A percentile compares a stretch with the other conserved stretches of the same genome.
Evolutionary conservation across 2,797 vertebrate species (phyloP).

Genomic region (Notolabrus celidotus): DNA sequence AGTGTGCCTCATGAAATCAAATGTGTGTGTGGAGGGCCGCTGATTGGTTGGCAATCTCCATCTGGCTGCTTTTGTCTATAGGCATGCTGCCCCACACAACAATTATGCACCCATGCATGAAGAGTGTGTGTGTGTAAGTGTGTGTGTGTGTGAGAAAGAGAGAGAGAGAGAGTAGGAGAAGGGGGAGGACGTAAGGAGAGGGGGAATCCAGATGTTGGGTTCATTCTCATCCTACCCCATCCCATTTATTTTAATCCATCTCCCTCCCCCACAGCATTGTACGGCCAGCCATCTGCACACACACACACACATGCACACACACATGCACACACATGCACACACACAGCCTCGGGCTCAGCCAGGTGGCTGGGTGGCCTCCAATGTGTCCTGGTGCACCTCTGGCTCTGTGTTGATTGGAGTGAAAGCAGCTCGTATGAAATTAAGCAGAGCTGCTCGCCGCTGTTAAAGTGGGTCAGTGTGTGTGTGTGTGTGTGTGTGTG

Average conservation of each 20-base stretch:
- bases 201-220: conserved; percentile 78
- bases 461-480: conserved; percentile 68
- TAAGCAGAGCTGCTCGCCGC: conserved; percentile 59
- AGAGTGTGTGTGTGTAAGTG: conserved; percentile 22
- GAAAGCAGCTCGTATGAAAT: conserved; percentile 73
- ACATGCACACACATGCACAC: conserved; percentile 49
- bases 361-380: conserved; percentile 69
- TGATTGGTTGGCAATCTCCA: conserved; percentile 57
- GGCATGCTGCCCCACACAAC: conserved; percentile 70
- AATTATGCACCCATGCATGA: conserved; percentile 62
- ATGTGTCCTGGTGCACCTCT: conserved; percentile 70
- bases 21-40: conserved; percentile 7
- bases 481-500: conserved; percentile 40
- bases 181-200: conserved; percentile 14
- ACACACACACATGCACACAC: conserved; percentile 38
- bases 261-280: conserved; percentile 58
- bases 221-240: conserved; percentile 65
- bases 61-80: conserved; percentile 66
- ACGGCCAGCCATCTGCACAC: conserved; percentile 63
- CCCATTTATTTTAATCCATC: conserved; percentile 74
- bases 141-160: conserved; percentile 32
- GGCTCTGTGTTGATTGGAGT: conserved; percentile 73
- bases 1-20: background rate
- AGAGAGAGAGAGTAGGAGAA: background rate
- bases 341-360: conserved; percentile 55